These are phyloP conservation scores for Zhuqinia jingwanae DNA, from an alignment of 2,888 invertebrate species.

Conservation along the genomic window DNA sequence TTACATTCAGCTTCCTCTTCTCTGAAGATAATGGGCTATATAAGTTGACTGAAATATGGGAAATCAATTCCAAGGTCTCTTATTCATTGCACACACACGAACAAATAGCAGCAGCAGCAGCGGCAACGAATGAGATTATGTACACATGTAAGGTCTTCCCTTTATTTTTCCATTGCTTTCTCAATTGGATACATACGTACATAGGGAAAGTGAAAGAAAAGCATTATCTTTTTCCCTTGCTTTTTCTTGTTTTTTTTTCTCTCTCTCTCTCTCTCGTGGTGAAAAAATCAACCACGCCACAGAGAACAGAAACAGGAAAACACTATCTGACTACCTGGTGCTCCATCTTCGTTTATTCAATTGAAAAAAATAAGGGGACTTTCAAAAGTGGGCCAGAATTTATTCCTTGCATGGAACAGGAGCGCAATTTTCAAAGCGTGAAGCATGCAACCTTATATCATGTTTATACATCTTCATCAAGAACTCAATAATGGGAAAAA, in stretches of 20 bases:
- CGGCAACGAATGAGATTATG: slow-evolving; percentile 40
- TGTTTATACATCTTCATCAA: too few relatives aligned
- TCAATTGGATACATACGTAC: not conserved
- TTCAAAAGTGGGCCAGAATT: not conserved
- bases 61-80: slow-evolving; percentile 62
- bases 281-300: not conserved
- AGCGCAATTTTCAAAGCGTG: not conserved
- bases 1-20: slow-evolving; percentile 54
- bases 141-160: slow-evolving; percentile 49
- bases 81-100: slow-evolving; percentile 33
- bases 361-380: not conserved
- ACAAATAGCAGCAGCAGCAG: slow-evolving; percentile 36
- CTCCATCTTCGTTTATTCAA: slow-evolving; percentile 22
- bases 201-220: slow-evolving; percentile 3
- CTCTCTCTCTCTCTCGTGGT: too few relatives aligned
- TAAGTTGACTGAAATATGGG: slow-evolving; percentile 60
- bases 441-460: not conserved
- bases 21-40: slow-evolving; percentile 61
- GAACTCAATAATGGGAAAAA: too few relatives aligned
- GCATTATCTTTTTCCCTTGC: not conserved
- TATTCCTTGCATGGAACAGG: not conserved
- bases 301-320: too few relatives aligned
- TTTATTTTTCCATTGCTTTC: slow-evolving; percentile 14
- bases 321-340: not conserved
- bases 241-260: not conserved